Evolutionary conservation across 2,888 invertebrate species (phyloP), one percentile per base, ranked within the genome.

Genomic region (Aelia acuminata): DNA sequence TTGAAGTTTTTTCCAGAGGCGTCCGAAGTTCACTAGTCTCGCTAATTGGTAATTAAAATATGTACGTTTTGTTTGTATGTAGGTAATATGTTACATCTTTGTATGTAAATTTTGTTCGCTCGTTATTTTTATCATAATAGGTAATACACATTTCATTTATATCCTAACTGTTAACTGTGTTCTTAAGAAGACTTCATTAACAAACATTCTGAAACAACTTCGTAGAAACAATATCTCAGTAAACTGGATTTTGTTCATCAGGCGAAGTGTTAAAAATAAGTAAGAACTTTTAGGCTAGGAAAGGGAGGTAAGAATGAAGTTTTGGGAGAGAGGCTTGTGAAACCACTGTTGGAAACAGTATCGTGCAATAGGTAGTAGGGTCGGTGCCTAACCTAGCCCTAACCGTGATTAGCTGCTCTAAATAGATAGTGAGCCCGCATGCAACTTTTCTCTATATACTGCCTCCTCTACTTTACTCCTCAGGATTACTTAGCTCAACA

Each of bases 321-420:
- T 70, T 35, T 70, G 13, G 26, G 15, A 18, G 15, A 18, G 49
- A 18, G 70, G 10, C 35, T 70, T 35, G 70, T 70, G 35, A 35
- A 70, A 35, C 31, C 35, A 18, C 70, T 70, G 70, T 31, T 70
- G 31, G 70, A 70, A 70, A 31, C 70, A 18, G 70, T 70, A 35
- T 18, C 13, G 1, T 70, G 70, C 31, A 15, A 70, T 70, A 31
- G 70, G 5, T n/a, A n/a, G n/a, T n/a, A n/a, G n/a, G n/a, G n/a
- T n/a, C n/a, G n/a, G n/a, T n/a, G n/a, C n/a, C n/a, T n/a, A n/a
- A n/a, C n/a, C 8, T 15, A 70, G 11, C 4, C 15, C 31, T 35
- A 70, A 70, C n/a, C 70, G 18, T 70, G 31, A 70, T 70, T 70
- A 70, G 70, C 35, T 70, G 13, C n/a, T 31, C 35, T 70, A 35